Conservation (phyloP, 2,888 invertebrate genomes). For the Auanema freiburgensis region DNA sequence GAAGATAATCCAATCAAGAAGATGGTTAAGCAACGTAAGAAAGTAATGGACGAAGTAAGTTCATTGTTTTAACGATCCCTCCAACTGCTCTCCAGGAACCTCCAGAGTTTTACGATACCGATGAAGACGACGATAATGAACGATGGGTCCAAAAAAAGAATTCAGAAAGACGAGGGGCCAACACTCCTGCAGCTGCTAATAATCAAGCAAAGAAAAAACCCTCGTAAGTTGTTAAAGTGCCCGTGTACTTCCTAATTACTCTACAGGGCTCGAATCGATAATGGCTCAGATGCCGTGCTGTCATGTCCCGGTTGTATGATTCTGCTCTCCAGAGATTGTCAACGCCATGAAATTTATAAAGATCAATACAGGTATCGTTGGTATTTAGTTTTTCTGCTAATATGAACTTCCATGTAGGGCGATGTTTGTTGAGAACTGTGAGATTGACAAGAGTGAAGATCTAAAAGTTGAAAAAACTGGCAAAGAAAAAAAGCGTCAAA, state of each 20-base stretch:
- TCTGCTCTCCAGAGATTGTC: constrained; percentile 71
- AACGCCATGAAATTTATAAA: constrained; percentile 69
- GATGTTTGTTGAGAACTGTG: constrained; percentile 72
- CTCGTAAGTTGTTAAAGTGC: background rate
- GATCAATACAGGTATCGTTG: constrained; percentile 68
- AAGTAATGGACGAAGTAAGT: constrained; percentile 28
- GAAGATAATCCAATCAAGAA: constrained; percentile 39
- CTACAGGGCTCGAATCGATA: constrained; percentile 18
- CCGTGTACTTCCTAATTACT: too few species aligned
- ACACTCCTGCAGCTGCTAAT: too few species aligned
- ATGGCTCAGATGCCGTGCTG: constrained; percentile 69
- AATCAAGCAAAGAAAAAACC: background rate
- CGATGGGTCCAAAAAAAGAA: constrained; percentile 67
- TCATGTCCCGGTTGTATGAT: constrained; percentile 72
- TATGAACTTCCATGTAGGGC: constrained; percentile 65
- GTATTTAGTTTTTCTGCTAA: background rate
- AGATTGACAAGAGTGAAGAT: constrained; percentile 64
- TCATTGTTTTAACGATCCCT: background rate
- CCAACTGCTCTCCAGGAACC: constrained; percentile 6
- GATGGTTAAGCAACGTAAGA: constrained; percentile 28
- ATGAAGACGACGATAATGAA: constrained; percentile 70
- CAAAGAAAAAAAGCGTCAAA: constrained; percentile 38
- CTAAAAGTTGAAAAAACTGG: constrained; percentile 46
- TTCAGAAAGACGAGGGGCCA: background rate
- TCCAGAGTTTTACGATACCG: constrained; percentile 69